Percentiles rank a stretch among this genome's conserved stretches.
Conservation (phyloP, 92 coral and sea anemone genomes). For the Desmophyllum pertusum region DNA sequence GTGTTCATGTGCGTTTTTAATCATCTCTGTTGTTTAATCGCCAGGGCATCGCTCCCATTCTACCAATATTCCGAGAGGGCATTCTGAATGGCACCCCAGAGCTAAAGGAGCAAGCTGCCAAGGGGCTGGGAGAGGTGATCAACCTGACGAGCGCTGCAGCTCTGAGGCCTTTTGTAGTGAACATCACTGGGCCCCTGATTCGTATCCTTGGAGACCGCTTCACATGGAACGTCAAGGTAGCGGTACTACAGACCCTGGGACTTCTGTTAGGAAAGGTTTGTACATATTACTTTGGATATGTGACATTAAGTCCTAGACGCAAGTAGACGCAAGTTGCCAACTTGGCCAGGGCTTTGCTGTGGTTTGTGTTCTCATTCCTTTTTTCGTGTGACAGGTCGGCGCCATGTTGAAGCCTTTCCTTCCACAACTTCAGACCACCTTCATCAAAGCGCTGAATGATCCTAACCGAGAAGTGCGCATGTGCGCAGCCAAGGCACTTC, state of each 20-base stretch:
- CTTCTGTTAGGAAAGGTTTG: constrained; percentile 92
- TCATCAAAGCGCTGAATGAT: constrained; percentile 94
- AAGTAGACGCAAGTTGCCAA: too few species aligned
- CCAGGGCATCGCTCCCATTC: constrained; percentile 95
- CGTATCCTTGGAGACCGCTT: constrained; percentile 99
- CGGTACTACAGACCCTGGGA: constrained; percentile 91
- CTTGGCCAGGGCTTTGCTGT: too few species aligned
- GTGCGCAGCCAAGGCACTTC: constrained; percentile 91
- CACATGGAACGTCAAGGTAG: constrained; percentile 96
- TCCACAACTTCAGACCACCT: constrained; percentile 98
- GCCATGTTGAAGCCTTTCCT: constrained; percentile 94
- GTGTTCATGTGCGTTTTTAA: background rate
- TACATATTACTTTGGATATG: background rate
- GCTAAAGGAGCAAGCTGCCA: constrained; percentile 94
- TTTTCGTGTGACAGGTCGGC: constrained; percentile 72
- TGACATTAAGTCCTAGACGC: background rate
- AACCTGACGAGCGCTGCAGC: constrained; percentile 93
- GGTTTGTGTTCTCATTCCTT: background rate
- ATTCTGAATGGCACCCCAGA: constrained; percentile 96
- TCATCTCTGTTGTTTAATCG: background rate
- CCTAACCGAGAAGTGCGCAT: constrained; percentile 90
- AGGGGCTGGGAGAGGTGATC: constrained; percentile 96
- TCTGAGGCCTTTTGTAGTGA: constrained; percentile 93
- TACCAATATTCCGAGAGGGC: constrained; percentile 97
- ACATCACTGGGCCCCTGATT: constrained; percentile 98